phyloP scores from a whole-genome alignment of 2,797 vertebrate genomes.

The Furcifer pardalis region DNA sequence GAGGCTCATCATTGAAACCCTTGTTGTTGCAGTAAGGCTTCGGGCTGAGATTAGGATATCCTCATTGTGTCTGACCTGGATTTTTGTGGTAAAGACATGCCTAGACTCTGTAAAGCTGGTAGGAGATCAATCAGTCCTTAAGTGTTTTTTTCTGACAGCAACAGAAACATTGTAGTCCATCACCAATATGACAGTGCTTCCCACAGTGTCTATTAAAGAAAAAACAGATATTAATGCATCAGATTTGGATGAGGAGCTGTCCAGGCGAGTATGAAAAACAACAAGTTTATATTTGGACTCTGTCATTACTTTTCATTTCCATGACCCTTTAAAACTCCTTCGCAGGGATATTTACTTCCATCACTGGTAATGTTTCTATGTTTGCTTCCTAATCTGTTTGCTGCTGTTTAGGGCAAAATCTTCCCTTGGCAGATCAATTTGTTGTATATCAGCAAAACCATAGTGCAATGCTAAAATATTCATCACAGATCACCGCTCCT shows the following conservation, averaged over 20 bases:
- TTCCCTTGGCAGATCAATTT: too few species aligned
- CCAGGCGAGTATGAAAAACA: background rate
- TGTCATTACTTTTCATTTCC: background rate
- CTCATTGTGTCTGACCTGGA: background rate
- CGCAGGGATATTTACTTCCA: too few species aligned
- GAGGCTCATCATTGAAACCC: constrained; percentile 33
- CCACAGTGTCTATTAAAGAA: background rate
- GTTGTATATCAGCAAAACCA: too few species aligned
- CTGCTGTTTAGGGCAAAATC: too few species aligned
- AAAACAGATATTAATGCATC: background rate
- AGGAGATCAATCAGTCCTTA: constrained; percentile 1
- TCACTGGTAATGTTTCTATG: too few species aligned
- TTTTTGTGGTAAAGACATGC: constrained; percentile 6
- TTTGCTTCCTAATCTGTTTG: too few species aligned
- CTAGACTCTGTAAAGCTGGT: background rate
- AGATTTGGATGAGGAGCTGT: constrained; percentile 15
- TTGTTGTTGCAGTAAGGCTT: constrained; percentile 17
- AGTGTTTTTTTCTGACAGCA: constrained; percentile 3
- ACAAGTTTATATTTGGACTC: background rate
- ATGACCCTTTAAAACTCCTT: too few species aligned
- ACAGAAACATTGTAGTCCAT: background rate
- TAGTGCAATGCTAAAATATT: too few species aligned
- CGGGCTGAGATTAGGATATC: constrained; percentile 35
- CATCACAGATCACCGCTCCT: too few species aligned
- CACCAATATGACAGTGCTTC: background rate